These are phyloP conservation scores for Zoanthus solanderi DNA, from an alignment of 92 coral and sea anemone species.

Conservation along the genomic window DNA sequence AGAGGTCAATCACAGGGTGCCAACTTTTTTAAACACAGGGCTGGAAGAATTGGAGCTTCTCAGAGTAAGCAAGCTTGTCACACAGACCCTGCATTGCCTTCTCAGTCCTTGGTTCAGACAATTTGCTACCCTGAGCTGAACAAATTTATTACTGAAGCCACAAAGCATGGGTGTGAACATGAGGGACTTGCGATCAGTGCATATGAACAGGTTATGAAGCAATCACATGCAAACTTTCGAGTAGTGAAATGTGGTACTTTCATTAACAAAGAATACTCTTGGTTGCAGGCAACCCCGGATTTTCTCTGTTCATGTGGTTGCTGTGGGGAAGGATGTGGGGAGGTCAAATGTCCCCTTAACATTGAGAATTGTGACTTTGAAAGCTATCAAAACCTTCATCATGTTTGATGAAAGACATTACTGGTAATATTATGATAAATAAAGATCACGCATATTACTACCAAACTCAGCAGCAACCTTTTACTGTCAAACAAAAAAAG, in stretches of 20 bases:
- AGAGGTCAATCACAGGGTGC: conserved; percentile 34
- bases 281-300: conserved; percentile 77
- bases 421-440: background rate
- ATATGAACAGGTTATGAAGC: conserved; percentile 47
- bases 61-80: conserved; percentile 55
- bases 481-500: conserved; percentile 37
- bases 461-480: conserved; percentile 64
- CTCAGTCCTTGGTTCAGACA: conserved; percentile 57
- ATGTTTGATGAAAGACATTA: conserved; percentile 38
- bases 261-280: conserved; percentile 58
- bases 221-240: conserved; percentile 40
- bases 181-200: conserved; percentile 41
- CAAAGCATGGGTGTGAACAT: conserved; percentile 57
- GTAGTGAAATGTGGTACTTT: conserved; percentile 57
- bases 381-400: conserved; percentile 43
- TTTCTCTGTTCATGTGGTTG: conserved; percentile 72
- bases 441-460: conserved; percentile 51
- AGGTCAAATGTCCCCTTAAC: conserved; percentile 72
- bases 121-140: conserved; percentile 50
- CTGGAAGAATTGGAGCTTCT: conserved; percentile 71
- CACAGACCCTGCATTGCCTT: conserved; percentile 55
- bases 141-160: conserved; percentile 45
- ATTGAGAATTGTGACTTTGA: conserved; percentile 56
- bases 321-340: conserved; percentile 82
- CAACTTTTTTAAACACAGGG: conserved; percentile 55